Evolutionary conservation across 2,113 vertebrate genomes (phyloP).

Genomic region (Progne subis): DNA sequence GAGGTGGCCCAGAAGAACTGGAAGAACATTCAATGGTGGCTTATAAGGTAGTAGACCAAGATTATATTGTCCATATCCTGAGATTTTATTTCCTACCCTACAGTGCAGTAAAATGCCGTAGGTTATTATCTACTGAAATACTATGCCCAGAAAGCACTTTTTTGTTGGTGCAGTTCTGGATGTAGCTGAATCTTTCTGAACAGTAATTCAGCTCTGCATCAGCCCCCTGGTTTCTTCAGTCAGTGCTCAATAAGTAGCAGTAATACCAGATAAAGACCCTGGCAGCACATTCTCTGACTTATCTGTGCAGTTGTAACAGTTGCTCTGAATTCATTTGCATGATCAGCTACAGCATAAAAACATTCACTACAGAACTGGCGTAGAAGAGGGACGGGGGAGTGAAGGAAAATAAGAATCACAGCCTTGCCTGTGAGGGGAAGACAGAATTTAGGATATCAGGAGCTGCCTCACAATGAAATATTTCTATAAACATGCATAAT

Average conservation of each 20-base stretch:
- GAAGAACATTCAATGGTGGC: conserved; percentile 87
- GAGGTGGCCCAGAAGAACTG: conserved; percentile 81
- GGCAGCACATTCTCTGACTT: conserved; percentile 49
- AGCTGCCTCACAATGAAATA: background rate
- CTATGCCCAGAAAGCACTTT: background rate
- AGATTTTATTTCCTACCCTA: background rate
- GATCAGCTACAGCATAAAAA: conserved; percentile 22
- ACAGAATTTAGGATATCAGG: background rate
- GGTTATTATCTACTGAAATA: background rate
- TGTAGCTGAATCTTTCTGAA: background rate
- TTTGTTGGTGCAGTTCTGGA: background rate
- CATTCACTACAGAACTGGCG: background rate
- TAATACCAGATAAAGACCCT: conserved; percentile 46
- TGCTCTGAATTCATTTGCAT: conserved; percentile 65
- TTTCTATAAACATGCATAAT: background rate
- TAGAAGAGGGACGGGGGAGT: background rate
- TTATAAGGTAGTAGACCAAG: conserved; percentile 73
- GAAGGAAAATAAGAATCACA: background rate
- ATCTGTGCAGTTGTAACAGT: conserved; percentile 54
- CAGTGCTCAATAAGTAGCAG: background rate
- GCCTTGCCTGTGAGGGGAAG: background rate
- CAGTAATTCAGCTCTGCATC: background rate
- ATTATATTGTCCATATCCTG: background rate
- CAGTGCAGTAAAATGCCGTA: background rate
- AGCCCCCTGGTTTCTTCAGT: background rate